phyloP scores from a whole-genome alignment of 1,140 invertebrate species.

The Drosophila erecta region DNA sequence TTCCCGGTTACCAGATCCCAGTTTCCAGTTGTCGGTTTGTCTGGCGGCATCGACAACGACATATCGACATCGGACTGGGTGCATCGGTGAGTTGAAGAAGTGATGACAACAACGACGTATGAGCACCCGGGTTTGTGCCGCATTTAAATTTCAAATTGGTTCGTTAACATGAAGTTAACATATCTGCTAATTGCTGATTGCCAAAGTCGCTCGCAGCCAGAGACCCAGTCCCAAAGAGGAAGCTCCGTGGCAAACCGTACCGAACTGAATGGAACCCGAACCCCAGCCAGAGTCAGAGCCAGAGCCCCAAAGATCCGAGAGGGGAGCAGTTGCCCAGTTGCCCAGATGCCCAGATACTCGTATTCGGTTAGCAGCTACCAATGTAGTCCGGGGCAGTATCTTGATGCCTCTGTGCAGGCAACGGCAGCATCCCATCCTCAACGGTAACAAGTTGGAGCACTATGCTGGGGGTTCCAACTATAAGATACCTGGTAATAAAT shows the following conservation, averaged over 20 bases:
- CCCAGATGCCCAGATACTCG: conserved; percentile 60
- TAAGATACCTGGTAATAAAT: background rate
- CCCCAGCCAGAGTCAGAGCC: background rate
- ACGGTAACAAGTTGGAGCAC: conserved; percentile 38
- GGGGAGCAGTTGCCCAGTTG: conserved; percentile 43
- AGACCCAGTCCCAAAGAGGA: conserved; percentile 27
- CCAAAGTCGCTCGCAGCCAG: conserved; percentile 71
- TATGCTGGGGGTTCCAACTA: background rate
- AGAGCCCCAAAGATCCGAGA: conserved; percentile 1
- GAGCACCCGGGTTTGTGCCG: conserved; percentile 78
- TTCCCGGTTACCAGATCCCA: background rate
- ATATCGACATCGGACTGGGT: conserved; percentile 48
- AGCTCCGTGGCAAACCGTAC: conserved; percentile 12
- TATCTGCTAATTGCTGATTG: conserved; percentile 83
- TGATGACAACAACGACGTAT: conserved; percentile 80
- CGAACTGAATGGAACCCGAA: conserved; percentile 6
- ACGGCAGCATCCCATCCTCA: conserved; percentile 48
- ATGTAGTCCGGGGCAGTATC: conserved; percentile 71
- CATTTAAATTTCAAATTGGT: conserved; percentile 83
- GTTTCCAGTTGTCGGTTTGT: conserved; percentile 11
- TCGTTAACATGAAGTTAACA: conserved; percentile 83
- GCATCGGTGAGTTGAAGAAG: conserved; percentile 72
- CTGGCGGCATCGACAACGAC: conserved; percentile 36
- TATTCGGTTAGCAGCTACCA: conserved; percentile 66
- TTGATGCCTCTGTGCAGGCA: conserved; percentile 79